Percentiles rank a stretch among this genome's conserved stretches.
phyloP scores from a whole-genome alignment of 2,113 vertebrate genomes.

The Heterochromis multidens region DNA sequence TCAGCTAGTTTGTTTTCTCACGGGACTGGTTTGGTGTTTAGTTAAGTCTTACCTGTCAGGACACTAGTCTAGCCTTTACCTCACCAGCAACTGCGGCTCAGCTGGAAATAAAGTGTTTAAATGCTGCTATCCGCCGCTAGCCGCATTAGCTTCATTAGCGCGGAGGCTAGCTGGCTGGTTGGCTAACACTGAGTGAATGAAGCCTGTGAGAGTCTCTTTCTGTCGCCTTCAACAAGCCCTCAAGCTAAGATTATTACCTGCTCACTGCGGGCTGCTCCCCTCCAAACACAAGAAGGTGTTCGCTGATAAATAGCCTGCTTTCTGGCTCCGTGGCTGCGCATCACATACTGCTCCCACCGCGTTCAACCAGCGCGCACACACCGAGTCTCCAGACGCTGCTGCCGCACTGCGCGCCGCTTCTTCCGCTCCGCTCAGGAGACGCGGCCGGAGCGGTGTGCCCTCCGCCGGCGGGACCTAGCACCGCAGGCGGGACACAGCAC shows the following conservation, averaged over 20 bases:
- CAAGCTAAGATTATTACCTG: conserved; percentile 26
- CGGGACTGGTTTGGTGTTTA: not conserved
- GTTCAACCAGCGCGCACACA: not conserved
- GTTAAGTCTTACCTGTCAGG: rapidly evolving
- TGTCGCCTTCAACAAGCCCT: not conserved
- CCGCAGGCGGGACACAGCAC: not conserved
- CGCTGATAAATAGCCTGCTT: conserved; percentile 18
- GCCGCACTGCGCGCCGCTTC: conserved; percentile 43
- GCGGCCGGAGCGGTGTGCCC: not conserved
- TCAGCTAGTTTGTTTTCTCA: not conserved
- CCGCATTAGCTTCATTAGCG: conserved; percentile 38
- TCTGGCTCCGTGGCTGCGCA: not conserved
- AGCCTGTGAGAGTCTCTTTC: not conserved
- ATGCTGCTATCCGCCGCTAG: not conserved
- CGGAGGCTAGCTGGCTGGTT: not conserved
- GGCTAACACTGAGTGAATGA: not conserved
- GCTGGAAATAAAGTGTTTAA: not conserved
- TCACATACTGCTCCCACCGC: conserved; percentile 2
- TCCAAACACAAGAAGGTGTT: not conserved
- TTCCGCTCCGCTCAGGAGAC: not conserved
- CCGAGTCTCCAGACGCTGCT: not conserved
- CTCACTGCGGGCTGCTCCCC: not conserved
- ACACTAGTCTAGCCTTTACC: not conserved
- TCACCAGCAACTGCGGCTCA: not conserved
- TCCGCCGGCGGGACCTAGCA: conserved; percentile 24